phyloP scores from a whole-genome alignment of 2,888 invertebrate genomes.

The Dryobota labecula region DNA sequence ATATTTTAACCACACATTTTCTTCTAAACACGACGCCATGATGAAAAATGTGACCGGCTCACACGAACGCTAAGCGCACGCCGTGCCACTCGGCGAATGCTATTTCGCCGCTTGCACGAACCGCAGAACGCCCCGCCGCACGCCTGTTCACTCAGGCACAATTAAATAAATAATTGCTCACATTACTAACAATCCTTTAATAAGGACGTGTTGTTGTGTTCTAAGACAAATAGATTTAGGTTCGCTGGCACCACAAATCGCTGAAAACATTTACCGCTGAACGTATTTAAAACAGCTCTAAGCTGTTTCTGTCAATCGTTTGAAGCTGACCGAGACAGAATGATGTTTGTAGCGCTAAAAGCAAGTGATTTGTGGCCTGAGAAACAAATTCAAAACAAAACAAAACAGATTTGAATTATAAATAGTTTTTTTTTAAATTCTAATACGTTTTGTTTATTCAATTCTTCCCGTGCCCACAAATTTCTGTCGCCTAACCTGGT shows the following conservation, averaged over 20 bases:
- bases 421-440: too few species aligned
- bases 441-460: neutral
- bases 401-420: too few species aligned
- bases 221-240: neutral
- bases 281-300: neutral
- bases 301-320: neutral
- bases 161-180: neutral
- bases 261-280: neutral
- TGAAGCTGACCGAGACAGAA: neutral
- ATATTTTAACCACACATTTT: too few species aligned
- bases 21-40: too few species aligned
- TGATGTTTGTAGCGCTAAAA: neutral
- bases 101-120: too few species aligned
- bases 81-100: too few species aligned
- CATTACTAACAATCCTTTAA: neutral
- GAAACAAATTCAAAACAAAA: too few species aligned
- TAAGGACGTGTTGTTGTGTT: neutral
- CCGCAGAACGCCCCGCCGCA: too few species aligned
- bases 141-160: too few species aligned
- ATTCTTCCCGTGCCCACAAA: neutral
- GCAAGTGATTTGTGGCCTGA: too few species aligned
- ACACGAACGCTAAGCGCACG: too few species aligned
- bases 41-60: too few species aligned
- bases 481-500: neutral
- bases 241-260: neutral